phyloP scores from a whole-genome alignment of 2,888 invertebrate species.

The Allolobophora icterica region DNA sequence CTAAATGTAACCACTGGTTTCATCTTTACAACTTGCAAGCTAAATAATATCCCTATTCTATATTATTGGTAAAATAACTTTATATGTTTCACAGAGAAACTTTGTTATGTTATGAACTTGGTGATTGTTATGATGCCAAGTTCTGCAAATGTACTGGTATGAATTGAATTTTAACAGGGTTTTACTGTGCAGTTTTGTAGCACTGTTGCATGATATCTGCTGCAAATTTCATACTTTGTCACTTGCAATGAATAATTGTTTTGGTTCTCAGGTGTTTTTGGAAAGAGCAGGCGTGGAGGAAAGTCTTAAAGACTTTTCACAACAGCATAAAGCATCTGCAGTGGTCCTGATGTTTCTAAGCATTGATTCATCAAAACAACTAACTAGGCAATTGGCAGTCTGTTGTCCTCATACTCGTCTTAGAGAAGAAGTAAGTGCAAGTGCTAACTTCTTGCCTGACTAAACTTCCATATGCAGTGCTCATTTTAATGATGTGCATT shows the following conservation, averaged over 20 bases:
- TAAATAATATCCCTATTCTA: not conserved
- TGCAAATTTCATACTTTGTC: too few relatives aligned
- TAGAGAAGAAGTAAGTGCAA: constrained; percentile 8
- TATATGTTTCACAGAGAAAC: not conserved
- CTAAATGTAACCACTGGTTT: not conserved
- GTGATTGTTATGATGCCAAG: too few relatives aligned
- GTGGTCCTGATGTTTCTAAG: constrained; percentile 19
- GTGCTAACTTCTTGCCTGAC: not conserved
- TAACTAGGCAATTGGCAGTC: constrained; percentile 20
- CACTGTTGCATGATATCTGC: too few relatives aligned
- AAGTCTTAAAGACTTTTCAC: constrained; percentile 7
- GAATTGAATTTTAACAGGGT: too few relatives aligned
- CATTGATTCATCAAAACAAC: not conserved
- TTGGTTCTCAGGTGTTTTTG: constrained; percentile 12
- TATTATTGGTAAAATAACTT: not conserved
- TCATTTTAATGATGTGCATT: not conserved
- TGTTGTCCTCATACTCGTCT: not conserved
- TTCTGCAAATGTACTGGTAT: too few relatives aligned
- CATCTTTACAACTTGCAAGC: not conserved
- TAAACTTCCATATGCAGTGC: not conserved
- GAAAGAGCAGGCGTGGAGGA: not conserved
- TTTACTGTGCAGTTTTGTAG: too few relatives aligned
- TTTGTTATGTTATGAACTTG: too few relatives aligned
- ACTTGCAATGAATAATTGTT: not conserved
- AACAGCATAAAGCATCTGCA: constrained; percentile 15